These are phyloP conservation scores for Hipparchia sbordonii DNA, from an alignment of 2,888 invertebrate genomes.

Conservation along the genomic window DNA sequence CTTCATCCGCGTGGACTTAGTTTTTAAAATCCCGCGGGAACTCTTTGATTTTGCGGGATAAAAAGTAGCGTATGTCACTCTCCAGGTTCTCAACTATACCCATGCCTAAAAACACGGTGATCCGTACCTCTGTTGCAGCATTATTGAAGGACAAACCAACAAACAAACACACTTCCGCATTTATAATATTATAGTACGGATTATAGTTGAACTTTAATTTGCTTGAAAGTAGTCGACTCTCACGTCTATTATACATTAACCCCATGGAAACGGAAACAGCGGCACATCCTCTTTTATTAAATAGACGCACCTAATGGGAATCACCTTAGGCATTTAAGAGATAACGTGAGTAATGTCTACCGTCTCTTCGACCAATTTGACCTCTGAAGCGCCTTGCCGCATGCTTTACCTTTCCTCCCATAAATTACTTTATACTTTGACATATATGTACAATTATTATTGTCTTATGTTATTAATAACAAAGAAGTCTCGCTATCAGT, in stretches of 20 bases:
- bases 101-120: too few relatives aligned
- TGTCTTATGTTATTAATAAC: constrained; percentile 16
- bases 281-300: constrained; percentile 38
- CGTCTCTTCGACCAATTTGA: constrained; percentile 37
- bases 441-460: constrained; percentile 21
- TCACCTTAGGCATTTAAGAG: constrained; percentile 36
- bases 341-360: constrained; percentile 37
- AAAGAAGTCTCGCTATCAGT: constrained; percentile 7
- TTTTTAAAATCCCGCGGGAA: too few relatives aligned
- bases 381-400: constrained; percentile 29
- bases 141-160: too few relatives aligned
- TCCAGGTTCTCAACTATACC: too few relatives aligned
- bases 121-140: too few relatives aligned
- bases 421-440: constrained; percentile 20
- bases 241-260: constrained; percentile 14
- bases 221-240: constrained; percentile 10
- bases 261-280: constrained; percentile 33
- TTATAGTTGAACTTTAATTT: neutral
- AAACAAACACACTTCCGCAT: too few relatives aligned
- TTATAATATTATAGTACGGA: too few relatives aligned
- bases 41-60: too few relatives aligned
- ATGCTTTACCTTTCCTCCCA: constrained; percentile 28
- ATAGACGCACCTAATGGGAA: constrained; percentile 35
- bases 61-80: too few relatives aligned
- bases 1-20: too few relatives aligned